Evolutionary conservation across 2,888 invertebrate species (phyloP).

Genomic region (Sussaba pulchella): DNA sequence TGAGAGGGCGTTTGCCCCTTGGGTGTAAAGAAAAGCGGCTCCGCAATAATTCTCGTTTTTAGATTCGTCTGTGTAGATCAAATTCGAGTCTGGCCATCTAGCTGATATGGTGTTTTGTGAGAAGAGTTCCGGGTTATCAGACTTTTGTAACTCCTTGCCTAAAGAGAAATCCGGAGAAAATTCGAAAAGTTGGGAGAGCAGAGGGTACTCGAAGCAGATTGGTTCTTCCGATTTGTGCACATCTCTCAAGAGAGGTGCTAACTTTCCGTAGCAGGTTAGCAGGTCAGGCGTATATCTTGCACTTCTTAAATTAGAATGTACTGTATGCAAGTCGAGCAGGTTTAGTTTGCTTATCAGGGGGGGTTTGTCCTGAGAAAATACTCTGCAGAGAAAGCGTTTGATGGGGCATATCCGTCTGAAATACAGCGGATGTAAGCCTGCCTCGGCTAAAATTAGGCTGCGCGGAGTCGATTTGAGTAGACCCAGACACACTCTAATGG

Average conservation of each 20-base stretch:
- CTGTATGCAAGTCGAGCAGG: background rate
- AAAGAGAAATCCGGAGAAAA: background rate
- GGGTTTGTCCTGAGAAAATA: background rate
- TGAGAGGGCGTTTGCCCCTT: background rate
- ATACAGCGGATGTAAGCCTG: background rate
- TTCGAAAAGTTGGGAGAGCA: background rate
- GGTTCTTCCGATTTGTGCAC: background rate
- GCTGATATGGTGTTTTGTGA: background rate
- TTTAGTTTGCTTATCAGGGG: background rate
- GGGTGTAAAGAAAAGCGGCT: background rate
- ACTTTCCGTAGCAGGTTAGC: background rate
- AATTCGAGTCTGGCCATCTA: background rate
- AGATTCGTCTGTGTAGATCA: conserved; percentile 1
- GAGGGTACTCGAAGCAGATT: conserved; percentile 2
- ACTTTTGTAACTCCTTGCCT: background rate
- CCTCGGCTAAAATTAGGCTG: background rate
- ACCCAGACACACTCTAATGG: conserved; percentile 1
- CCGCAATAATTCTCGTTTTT: background rate
- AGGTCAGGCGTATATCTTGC: background rate
- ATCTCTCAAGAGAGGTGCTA: too few species aligned
- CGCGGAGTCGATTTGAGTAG: background rate
- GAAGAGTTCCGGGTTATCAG: background rate
- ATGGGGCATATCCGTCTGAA: background rate
- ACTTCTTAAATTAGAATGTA: background rate
- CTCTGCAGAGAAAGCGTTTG: background rate